Evolutionary conservation across 2,797 vertebrate species (phyloP), one percentile per base, ranked within the genome.

Genomic region (Eulemur mongoz): DNA sequence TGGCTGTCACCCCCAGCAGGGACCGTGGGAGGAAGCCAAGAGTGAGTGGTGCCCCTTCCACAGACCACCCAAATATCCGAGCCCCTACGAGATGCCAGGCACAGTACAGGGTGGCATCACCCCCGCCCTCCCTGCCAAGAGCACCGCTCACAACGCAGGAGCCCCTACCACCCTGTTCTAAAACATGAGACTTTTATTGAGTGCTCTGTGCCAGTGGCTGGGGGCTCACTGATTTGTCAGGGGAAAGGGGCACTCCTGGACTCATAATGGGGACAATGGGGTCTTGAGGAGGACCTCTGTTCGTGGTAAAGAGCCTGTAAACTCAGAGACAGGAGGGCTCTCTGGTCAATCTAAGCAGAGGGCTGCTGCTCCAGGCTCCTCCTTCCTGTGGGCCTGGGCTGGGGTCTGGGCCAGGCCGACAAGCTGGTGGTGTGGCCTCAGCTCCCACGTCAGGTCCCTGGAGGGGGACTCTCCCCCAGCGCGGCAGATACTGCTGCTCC

Each of bases 361-460:
- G 85, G 43, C 18, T 18, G 40, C 22, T 15, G 48, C 30, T 82
- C 52, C 52, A 73, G 38, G 82, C 79, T 95, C 95, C 96, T 95
- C 95, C 94, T 97, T 80, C 86, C 97, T 90, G 63, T 7, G 3
- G 54, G 22, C 54, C 22, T 54, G 54, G 54, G 54, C 54, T 54
- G 54, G 61, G 32, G 83, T 95, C 98, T 91, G 87, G 94, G 93
- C 97, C 97, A 27, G 35, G 32, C 1, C 0, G 78, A 12, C 93
- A 94, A 94, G 92, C 96, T 84, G 96, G 90, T 92, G 84, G 91
- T 80, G 22, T 80, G 22, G 84, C 93, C 84, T 81, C 17, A 75
- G 95, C 96, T 95, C 88, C 81, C n/a, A 75, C 91, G 85, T 73
- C 94, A 92, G 95, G 85, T 96, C 96, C 63, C 93, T 3, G 96